Percentiles rank a stretch among this genome's conserved stretches.
Evolutionary conservation across 1,140 invertebrate genomes (phyloP).

Genomic region (Bradysia coprophila): DNA sequence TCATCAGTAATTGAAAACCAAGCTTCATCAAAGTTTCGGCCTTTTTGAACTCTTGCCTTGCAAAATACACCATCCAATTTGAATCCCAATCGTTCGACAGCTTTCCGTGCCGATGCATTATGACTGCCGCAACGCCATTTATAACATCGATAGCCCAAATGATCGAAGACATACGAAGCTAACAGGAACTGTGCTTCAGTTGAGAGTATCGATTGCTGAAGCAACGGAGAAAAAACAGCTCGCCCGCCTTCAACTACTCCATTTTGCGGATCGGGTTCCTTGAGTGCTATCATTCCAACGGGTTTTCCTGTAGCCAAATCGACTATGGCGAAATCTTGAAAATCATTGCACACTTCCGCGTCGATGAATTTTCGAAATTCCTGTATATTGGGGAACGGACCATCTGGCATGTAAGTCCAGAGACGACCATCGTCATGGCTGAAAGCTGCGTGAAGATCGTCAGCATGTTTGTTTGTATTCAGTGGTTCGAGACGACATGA

Average conservation of each 20-base stretch:
- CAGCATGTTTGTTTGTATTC: neutral
- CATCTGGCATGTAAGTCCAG: neutral
- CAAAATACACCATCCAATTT: conserved; percentile 4
- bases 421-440: neutral
- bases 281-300: neutral
- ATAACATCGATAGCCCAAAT: conserved; percentile 3
- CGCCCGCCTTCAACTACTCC: neutral
- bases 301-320: neutral
- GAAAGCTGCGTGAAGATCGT: neutral
- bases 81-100: conserved; percentile 3
- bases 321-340: neutral
- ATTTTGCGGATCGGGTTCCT: neutral
- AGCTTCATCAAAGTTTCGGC: conserved; percentile 1
- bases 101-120: conserved; percentile 1
- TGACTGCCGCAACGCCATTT: conserved; percentile 3
- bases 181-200: conserved; percentile 4
- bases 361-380: neutral
- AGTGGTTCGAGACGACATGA: neutral
- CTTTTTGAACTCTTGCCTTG: conserved; percentile 1
- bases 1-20: conserved; percentile 2
- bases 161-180: conserved; percentile 2
- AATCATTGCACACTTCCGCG: neutral
- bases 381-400: neutral
- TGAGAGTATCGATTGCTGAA: too few relatives aligned
- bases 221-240: neutral